Evolutionary conservation across 1,140 invertebrate genomes (phyloP).

Genomic region (Lordiphosa clarofinis): DNA sequence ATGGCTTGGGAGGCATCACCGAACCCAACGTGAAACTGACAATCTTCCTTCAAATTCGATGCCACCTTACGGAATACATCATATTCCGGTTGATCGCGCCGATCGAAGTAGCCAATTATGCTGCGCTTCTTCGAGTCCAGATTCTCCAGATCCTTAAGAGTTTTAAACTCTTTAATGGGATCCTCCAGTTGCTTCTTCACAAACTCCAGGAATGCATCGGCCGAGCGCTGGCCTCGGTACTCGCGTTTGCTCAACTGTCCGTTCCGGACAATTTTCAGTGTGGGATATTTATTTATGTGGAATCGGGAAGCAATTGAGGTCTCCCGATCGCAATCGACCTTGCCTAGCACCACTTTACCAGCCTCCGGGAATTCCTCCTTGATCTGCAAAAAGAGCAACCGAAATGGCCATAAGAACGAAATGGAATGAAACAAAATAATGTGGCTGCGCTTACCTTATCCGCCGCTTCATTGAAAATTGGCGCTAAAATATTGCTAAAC

Average conservation of each 20-base stretch:
- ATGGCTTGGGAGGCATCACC: slow-evolving; percentile 91
- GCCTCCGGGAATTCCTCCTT: slow-evolving; percentile 88
- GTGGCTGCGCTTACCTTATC: slow-evolving; percentile 85
- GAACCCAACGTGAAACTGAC: slow-evolving; percentile 95
- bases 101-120: slow-evolving; percentile 96
- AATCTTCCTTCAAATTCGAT: slow-evolving; percentile 96
- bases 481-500: slow-evolving; percentile 96
- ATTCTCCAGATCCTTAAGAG: slow-evolving; percentile 87
- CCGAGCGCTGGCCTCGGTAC: slow-evolving; percentile 89
- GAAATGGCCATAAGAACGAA: no score
- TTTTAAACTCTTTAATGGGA: slow-evolving; percentile 89
- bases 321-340: slow-evolving; percentile 98
- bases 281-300: slow-evolving; percentile 99
- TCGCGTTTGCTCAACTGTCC: slow-evolving; percentile 96
- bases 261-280: slow-evolving; percentile 97
- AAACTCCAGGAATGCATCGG: slow-evolving; percentile 92
- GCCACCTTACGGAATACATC: slow-evolving; percentile 90
- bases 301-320: slow-evolving; percentile 91
- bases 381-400: slow-evolving; percentile 52
- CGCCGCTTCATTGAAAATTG: slow-evolving; percentile 97
- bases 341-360: slow-evolving; percentile 94
- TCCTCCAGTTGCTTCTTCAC: slow-evolving; percentile 95
- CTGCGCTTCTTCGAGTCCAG: slow-evolving; percentile 94
- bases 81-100: slow-evolving; percentile 89
- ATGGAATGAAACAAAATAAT: no score